Percentiles rank a stretch among this genome's conserved stretches.
phyloP scores from a whole-genome alignment of 2,113 vertebrate genomes.

The Ictidomys tridecemlineatus region DNA sequence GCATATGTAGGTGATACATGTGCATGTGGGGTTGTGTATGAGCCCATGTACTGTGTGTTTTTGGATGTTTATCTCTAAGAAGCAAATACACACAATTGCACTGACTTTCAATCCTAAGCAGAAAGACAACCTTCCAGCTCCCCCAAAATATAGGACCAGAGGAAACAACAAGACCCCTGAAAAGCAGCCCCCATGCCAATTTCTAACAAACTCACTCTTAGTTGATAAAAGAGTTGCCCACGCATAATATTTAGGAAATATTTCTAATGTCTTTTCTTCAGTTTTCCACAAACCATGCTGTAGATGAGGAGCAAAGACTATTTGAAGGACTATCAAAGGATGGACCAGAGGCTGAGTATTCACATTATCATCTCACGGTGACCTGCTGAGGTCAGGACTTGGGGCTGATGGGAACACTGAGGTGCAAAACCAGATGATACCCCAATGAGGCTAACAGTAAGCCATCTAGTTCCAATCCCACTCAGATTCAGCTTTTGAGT shows the following conservation, averaged over 20 bases:
- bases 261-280: neutral
- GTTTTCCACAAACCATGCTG: neutral
- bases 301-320: neutral
- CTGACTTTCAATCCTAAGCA: neutral
- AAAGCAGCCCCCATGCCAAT: neutral
- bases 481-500: neutral
- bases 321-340: neutral
- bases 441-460: neutral
- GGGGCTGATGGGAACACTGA: neutral
- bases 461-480: neutral
- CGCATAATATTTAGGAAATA: neutral
- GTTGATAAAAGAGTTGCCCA: neutral
- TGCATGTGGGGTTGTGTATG: neutral
- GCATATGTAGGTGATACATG: neutral
- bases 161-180: neutral
- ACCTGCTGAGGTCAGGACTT: neutral
- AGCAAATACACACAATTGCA: neutral
- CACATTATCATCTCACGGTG: neutral
- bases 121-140: neutral
- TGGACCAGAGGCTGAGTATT: neutral
- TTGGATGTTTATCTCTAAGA: neutral
- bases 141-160: neutral
- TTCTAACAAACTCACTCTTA: neutral
- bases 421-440: neutral
- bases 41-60: neutral